phyloP scores from a whole-genome alignment of 1,140 invertebrate genomes.

The Drosophila mauritiana region DNA sequence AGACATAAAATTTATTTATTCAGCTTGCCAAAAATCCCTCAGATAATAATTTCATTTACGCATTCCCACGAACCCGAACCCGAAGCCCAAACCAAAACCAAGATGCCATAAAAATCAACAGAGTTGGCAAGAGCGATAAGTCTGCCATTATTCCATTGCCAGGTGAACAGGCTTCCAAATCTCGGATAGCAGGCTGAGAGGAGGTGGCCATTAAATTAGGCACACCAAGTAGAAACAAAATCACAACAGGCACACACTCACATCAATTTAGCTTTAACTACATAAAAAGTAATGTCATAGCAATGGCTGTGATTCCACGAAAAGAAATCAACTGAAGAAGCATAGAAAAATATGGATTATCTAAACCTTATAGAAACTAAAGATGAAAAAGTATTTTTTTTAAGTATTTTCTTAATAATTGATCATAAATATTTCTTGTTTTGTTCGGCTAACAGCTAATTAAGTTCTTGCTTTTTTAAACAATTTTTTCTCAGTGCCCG shows the following conservation, averaged over 20 bases:
- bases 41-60: slow-evolving; percentile 81
- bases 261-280: slow-evolving; percentile 61
- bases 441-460: too few relatives aligned
- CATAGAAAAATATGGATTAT: too few relatives aligned
- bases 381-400: too few relatives aligned
- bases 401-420: too few relatives aligned
- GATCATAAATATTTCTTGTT: too few relatives aligned
- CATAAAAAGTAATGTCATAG: slow-evolving; percentile 70
- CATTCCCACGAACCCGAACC: slow-evolving; percentile 31
- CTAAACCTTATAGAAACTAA: too few relatives aligned
- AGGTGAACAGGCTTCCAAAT: slow-evolving; percentile 26
- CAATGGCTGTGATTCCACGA: slow-evolving; percentile 2
- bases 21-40: slow-evolving; percentile 50
- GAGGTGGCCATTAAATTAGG: slow-evolving; percentile 23
- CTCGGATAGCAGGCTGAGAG: background rate
- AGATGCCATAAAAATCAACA: slow-evolving; percentile 60
- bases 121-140: slow-evolving; percentile 58
- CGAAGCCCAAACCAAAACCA: slow-evolving; percentile 5
- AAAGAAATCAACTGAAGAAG: background rate
- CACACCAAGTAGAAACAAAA: slow-evolving; percentile 25
- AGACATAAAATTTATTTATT: slow-evolving; percentile 59
- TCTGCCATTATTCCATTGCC: slow-evolving; percentile 47
- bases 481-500: background rate
- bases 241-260: slow-evolving; percentile 32
- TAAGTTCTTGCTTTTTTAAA: too few relatives aligned